phyloP scores from a whole-genome alignment of 2,888 invertebrate genomes.

The Andrena hattorfiana region DNA sequence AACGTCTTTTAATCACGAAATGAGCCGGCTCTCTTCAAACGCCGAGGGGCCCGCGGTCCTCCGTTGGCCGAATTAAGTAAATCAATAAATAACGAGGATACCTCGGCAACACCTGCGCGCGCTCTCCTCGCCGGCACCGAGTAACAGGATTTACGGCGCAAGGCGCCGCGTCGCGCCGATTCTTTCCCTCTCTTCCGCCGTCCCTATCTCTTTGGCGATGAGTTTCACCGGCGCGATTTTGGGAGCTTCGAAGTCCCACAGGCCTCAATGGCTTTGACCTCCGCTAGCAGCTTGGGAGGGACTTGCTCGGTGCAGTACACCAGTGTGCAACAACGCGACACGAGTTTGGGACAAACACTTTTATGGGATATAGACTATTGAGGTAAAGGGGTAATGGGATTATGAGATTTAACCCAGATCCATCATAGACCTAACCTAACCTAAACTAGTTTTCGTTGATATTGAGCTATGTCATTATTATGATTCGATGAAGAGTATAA shows the following conservation, averaged over 20 bases:
- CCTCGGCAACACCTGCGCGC: constrained; percentile 80
- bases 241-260: not conserved
- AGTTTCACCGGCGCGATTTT: constrained; percentile 14
- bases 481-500: not conserved
- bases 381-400: no score
- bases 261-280: constrained; percentile 2
- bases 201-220: constrained; percentile 4
- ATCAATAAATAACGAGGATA: constrained; percentile 84
- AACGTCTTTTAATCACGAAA: constrained; percentile 84
- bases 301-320: not conserved
- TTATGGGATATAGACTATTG: no score
- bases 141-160: constrained; percentile 74
- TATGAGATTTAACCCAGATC: no score
- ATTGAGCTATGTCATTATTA: no score
- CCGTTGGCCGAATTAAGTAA: constrained; percentile 83
- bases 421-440: no score
- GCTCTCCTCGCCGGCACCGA: constrained; percentile 69
- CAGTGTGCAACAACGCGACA: not conserved
- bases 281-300: not conserved
- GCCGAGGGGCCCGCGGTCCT: constrained; percentile 75
- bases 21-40: constrained; percentile 81
- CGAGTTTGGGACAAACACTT: not conserved
- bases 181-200: constrained; percentile 37
- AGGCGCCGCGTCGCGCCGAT: constrained; percentile 71
- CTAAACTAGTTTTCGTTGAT: no score